Base-by-base conservation (phyloP, 2,113 vertebrate species). In the Terrapene triunguis region DNA sequence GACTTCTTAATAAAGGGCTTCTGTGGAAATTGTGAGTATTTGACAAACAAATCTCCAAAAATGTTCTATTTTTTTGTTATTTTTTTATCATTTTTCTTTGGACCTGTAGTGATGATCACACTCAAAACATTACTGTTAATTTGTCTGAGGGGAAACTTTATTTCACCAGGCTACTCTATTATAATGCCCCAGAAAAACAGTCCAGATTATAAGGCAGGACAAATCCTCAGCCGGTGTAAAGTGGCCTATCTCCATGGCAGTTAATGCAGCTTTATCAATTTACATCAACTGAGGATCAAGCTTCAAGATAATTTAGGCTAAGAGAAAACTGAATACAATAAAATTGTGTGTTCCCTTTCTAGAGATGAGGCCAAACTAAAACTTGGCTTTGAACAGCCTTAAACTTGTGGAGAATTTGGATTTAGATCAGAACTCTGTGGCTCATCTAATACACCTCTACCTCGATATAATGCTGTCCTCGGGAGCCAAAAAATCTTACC, bases 1-100 rank as follows among this genome's bases (percentile, higher is more conserved):
- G 80, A 93, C n/a, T 95, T 95, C 93, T 44, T 89, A 22, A 62
- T 84, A 44, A 85, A 80, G 76, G 90, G 72, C 90, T 88, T 95
- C 69, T 92, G 80, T 89, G 94, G 42, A 42, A 84, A 85, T 2
- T 54, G 10, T 22, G 85, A 29, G 13, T 89, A 59, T 25, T 89
- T 19, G 55, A 42, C 4, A 90, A 87, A 92, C 48, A 79, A 53
- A 90, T 89, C 89, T 59, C 47, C 59, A 82, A 27, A 50, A 54
- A 78, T 50, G 27, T 82, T 96, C 88, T 82, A 10, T 86, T 25
- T 57, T 25, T 80, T 83, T 55, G 47, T 89, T 82, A 8, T 84
- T 32, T 57, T 25, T 86, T 83, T 48, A 51, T 59, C 2, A 29
- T 87, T 95, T 89, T 82, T 85, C 12, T 5, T 16, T 89, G 5